Conservation (phyloP, 2,797 vertebrate genomes). For the Acomys russatus region DNA sequence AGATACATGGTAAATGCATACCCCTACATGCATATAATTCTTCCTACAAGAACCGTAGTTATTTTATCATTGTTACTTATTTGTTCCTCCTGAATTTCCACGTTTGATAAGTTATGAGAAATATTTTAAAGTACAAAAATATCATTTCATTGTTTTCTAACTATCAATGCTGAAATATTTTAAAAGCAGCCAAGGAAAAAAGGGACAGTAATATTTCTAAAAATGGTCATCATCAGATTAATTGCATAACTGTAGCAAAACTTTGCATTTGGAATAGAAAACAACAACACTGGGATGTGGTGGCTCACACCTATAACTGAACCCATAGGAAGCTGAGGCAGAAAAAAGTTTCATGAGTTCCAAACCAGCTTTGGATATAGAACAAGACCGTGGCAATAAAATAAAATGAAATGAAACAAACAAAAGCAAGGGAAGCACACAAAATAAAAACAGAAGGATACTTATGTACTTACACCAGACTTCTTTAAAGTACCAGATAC, state of each 20-base stretch:
- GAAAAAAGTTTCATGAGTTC: neutral
- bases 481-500: conserved; percentile 52
- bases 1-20: neutral
- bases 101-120: conserved; percentile 15
- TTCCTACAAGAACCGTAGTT: neutral
- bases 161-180: conserved; percentile 34
- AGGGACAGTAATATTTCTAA: conserved; percentile 31
- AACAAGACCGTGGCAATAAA: neutral
- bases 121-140: conserved; percentile 30
- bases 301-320: neutral
- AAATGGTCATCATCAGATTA: conserved; percentile 48
- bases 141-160: conserved; percentile 62
- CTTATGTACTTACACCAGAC: conserved; percentile 69
- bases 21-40: neutral
- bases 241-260: conserved; percentile 65
- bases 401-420: neutral
- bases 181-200: conserved; percentile 46
- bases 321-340: neutral
- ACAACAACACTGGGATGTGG: neutral
- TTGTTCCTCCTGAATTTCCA: conserved; percentile 62
- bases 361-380: neutral
- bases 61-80: conserved; percentile 54
- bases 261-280: conserved; percentile 60
- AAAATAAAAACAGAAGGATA: conserved; percentile 37
- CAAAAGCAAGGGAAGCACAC: neutral